Percentiles rank a stretch among this genome's conserved stretches.
These are phyloP conservation scores for Pegoplata infirma DNA, from an alignment of 2,888 invertebrate genomes.

Conservation along the genomic window DNA sequence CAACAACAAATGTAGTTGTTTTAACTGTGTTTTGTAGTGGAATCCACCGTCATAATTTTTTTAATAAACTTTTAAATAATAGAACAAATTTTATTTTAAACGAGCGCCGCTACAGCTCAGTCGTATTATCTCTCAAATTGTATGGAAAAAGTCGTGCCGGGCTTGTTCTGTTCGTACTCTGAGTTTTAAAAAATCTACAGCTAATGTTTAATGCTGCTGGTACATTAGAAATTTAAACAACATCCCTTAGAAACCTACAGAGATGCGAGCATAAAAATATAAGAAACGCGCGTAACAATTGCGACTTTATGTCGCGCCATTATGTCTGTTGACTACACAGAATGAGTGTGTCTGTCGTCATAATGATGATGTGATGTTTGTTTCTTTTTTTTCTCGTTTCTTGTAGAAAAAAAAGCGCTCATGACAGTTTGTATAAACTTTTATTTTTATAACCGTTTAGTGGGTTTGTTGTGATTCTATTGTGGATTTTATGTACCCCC, in stretches of 20 bases:
- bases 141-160: no score
- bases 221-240: neutral
- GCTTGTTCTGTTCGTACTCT: no score
- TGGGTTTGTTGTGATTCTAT: conserved; percentile 11
- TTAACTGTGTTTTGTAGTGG: no score
- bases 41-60: no score
- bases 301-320: conserved; percentile 60
- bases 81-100: no score
- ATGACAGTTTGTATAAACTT: conserved; percentile 4
- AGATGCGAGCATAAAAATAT: neutral
- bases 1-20: no score
- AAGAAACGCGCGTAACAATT: conserved; percentile 28
- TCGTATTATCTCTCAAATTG: no score
- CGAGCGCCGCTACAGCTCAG: no score
- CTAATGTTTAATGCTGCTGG: neutral
- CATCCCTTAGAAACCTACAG: conserved; percentile 4
- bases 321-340: conserved; percentile 37
- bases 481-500: neutral
- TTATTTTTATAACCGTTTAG: neutral
- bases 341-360: conserved; percentile 7
- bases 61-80: no score
- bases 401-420: neutral
- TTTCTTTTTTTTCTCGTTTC: neutral
- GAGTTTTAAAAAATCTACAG: neutral
- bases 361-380: conserved; percentile 10